phyloP scores from a whole-genome alignment of 2,888 invertebrate genomes.

The Scelioninae gen. 2 region DNA sequence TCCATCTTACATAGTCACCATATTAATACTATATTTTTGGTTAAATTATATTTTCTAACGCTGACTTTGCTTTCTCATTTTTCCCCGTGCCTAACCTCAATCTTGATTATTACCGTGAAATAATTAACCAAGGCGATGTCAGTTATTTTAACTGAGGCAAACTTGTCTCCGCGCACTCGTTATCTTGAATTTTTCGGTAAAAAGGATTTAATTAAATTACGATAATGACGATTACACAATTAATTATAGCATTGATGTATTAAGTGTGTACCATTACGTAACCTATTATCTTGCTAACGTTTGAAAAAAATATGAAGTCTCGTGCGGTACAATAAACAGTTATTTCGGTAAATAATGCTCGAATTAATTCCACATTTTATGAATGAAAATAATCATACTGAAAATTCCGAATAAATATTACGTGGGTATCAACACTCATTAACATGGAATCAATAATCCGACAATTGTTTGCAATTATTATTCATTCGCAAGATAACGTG shows the following conservation, averaged over 20 bases:
- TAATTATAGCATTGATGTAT: neutral
- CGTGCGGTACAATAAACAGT: neutral
- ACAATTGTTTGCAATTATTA: conserved; percentile 19
- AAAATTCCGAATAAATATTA: conserved; percentile 23
- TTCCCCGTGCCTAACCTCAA: no score
- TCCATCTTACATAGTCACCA: no score
- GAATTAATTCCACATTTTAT: conserved; percentile 12
- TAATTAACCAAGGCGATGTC: no score
- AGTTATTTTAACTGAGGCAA: no score
- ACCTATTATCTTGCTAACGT: neutral
- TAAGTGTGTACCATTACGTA: neutral
- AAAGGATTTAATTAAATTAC: neutral
- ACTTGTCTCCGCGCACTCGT: no score
- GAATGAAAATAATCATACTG: conserved; percentile 27
- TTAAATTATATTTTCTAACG: no score
- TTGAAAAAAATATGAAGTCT: neutral
- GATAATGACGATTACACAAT: neutral
- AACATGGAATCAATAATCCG: conserved; percentile 28
- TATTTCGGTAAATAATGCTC: conserved; percentile 4
- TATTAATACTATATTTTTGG: no score
- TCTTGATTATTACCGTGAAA: no score
- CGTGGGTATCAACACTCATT: conserved; percentile 25
- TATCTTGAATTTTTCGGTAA: neutral
- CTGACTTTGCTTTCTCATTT: no score
- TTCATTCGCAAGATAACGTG: conserved; percentile 16